Base-by-base conservation (phyloP, 2,888 invertebrate genomes). In the Drosophila yooni region DNA sequence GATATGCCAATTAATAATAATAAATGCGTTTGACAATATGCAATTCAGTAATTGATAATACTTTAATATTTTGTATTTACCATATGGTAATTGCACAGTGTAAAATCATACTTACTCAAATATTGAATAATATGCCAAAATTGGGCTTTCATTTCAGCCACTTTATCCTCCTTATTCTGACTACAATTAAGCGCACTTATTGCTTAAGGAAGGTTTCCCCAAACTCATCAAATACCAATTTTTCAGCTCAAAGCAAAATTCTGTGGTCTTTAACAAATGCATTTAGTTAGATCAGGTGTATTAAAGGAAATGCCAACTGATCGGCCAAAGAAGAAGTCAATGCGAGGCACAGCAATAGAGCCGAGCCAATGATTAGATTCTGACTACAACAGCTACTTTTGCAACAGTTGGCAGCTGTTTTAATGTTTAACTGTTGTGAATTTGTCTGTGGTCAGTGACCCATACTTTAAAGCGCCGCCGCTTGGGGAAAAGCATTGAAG, bases 381-480 rank as follows among this genome's bases (percentile, higher is more conserved):
- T 50, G 67, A 57, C 57, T 48, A 56, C 15, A 18, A 48, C 52
- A 59, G 69, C 57, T 63, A 52, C 51, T 56, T 58, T 51, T 59
- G 36, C 51, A 59, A 33, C 62, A 46, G 67, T 67, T 65, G 76
- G 59, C 66, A 53, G 68, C 61, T 70, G 68, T 68, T 66, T 81
- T 52, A 61, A 54, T 67, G 67, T 64, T 71, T 79, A 83, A 88
- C 84, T 79, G 89, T 86, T 82, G 75, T 74, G 79, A 74, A 81
- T 88, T 83, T 88, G 89, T 88, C 83, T 81, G 70, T 87, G 89
- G 87, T 88, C 89, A 88, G 89, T 89, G 89, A 87, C 87, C 89
- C 70, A 83, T 82, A 87, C 77, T 87, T 76, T 79, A 68, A 76
- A 54, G 69, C 73, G 38, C 40, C 33, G 65, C 63, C 59, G 48